Evolutionary conservation across 2,113 vertebrate genomes (phyloP), one percentile per base, ranked within the genome.

Genomic region (Orcinus orca): DNA sequence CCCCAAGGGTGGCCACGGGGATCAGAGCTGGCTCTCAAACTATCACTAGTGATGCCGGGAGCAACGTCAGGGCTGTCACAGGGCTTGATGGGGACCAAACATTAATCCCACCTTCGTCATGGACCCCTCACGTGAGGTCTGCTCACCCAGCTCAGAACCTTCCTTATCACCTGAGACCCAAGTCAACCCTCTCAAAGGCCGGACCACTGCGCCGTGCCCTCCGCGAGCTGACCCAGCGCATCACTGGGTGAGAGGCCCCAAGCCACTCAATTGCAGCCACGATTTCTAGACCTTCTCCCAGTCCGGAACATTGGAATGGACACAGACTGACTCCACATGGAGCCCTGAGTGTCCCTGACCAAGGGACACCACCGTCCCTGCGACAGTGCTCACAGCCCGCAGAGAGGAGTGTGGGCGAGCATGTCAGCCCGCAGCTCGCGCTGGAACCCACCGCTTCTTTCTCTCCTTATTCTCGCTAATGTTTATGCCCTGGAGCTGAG

Each of bases 391-490:
- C 73, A 76, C 62, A 62, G 95, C 53, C 68, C 31, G 14, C 81
- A 87, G 90, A 70, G 41, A 4, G 3, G 70, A 82, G 65, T 5
- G 23, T 55, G 93, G 17, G n/a, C 53, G 90, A 17, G 55, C 6
- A 91, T 60, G 79, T 92, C 96, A 77, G 41, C 53, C 53, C 67
- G 96, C 95, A 73, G 71, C 60, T 60, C 85, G 53, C 23, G 11
- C 41, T 47, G 76, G 90, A 96, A 91, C n/a, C 44, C 23, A 80
- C 47, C 44, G 58, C 88, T 85, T 71, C 36, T 10, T 33, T 71
- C 31, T 96, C 95, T 96, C 25, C 38, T 80, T 5, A 84, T 94
- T 92, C 92, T 96, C 74, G 67, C 79, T 73, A 73, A 95, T 47
- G 93, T 93, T 74, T 25, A 25, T 85, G 68, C 88, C 82, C 55